phyloP scores from a whole-genome alignment of 2,113 vertebrate genomes.

The Equus przewalskii region DNA sequence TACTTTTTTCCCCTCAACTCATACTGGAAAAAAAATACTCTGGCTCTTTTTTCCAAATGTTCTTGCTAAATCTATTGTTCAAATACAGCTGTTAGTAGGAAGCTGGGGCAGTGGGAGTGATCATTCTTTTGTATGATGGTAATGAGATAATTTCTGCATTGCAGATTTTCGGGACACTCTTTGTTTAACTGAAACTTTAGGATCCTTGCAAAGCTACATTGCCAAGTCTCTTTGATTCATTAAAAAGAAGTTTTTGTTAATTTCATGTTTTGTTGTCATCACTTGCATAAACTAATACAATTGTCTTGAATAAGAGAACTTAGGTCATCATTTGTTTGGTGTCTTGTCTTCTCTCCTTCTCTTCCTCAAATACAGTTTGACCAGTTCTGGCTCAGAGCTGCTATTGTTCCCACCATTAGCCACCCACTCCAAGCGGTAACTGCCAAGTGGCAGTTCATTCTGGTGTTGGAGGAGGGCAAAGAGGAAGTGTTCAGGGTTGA shows the following conservation, averaged over 20 bases:
- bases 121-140: constrained; percentile 56
- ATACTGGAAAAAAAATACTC: background rate
- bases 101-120: background rate
- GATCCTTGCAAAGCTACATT: constrained; percentile 39
- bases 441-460: background rate
- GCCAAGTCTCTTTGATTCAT: constrained; percentile 44
- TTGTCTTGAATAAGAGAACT: constrained; percentile 71
- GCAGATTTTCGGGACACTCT: constrained; percentile 66
- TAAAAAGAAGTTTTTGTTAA: constrained; percentile 69
- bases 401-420: background rate
- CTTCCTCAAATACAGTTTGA: background rate
- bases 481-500: constrained; percentile 55
- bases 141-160: constrained; percentile 55
- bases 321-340: constrained; percentile 61
- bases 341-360: constrained; percentile 1
- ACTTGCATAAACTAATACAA: constrained; percentile 61
- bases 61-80: constrained; percentile 42
- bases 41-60: background rate
- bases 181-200: constrained; percentile 74
- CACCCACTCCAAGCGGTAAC: background rate
- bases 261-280: constrained; percentile 73
- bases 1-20: background rate
- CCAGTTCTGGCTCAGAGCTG: background rate
- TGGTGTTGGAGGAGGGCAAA: background rate
- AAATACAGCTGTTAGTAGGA: constrained; percentile 40